Conservation (phyloP, 37 sponge, comb jelly and placozoan genomes). For the Geodia barretti region DNA sequence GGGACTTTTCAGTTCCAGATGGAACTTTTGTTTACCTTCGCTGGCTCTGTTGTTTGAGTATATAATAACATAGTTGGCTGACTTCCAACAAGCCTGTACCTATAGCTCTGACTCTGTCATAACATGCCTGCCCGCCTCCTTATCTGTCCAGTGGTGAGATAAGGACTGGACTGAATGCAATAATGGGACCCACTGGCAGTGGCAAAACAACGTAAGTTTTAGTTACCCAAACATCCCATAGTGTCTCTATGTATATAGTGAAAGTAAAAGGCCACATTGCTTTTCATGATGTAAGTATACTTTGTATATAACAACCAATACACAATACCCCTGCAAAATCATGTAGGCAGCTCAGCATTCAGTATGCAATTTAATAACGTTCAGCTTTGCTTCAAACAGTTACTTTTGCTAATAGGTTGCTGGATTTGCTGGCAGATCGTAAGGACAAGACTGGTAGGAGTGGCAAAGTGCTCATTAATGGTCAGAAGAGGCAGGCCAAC, state of each 20-base stretch:
- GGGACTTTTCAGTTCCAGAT: no score
- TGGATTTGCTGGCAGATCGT: conserved; percentile 61
- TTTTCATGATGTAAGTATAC: no score
- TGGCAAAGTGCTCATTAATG: conserved; percentile 55
- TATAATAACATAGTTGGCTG: not conserved
- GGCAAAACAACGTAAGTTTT: conserved; percentile 43
- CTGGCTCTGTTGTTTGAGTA: no score
- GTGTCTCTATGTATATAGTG: no score
- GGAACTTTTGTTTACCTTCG: no score
- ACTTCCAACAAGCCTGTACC: not conserved
- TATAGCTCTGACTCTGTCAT: not conserved
- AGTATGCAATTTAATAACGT: no score
- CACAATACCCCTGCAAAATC: no score
- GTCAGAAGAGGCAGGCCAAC: conserved; percentile 34
- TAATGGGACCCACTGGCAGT: conserved; percentile 45
- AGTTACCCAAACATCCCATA: no score
- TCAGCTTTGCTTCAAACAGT: no score
- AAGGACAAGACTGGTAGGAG: conserved; percentile 14
- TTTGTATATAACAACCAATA: no score
- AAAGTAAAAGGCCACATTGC: no score
- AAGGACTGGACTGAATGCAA: conserved; percentile 30
- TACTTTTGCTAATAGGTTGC: conserved; percentile 18
- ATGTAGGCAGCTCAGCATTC: no score
- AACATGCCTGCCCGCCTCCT: not conserved
- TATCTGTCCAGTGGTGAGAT: conserved; percentile 22